A percentile compares a stretch with the other conserved stretches of the same genome.
Evolutionary conservation across 2,113 vertebrate species (phyloP).

Genomic region (Ia io): DNA sequence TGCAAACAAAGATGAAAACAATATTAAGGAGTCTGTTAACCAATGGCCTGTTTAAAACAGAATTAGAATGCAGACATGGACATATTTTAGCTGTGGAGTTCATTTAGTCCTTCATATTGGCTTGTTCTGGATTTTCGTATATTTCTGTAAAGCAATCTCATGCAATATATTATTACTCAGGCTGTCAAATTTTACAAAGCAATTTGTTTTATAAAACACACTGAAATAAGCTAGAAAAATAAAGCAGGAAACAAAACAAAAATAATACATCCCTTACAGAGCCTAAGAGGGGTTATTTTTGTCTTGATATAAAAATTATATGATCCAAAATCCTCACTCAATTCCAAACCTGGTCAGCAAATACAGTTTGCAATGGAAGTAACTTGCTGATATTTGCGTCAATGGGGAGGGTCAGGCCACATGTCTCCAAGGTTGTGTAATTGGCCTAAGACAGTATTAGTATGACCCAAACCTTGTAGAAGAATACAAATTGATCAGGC

Average conservation of each 20-base stretch:
- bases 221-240: slow-evolving; percentile 21
- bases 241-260: neutral
- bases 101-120: neutral
- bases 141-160: neutral
- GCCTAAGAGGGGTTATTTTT: neutral
- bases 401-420: neutral
- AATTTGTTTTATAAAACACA: slow-evolving; percentile 24
- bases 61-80: neutral
- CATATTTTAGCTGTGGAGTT: neutral
- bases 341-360: slow-evolving; percentile 16
- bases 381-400: neutral
- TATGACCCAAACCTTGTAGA: neutral
- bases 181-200: neutral
- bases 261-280: neutral
- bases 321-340: neutral
- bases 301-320: neutral
- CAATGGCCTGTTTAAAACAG: neutral
- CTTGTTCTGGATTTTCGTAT: neutral
- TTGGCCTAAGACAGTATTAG: neutral
- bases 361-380: slow-evolving; percentile 9
- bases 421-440: neutral
- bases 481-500: neutral
- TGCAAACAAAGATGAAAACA: neutral
- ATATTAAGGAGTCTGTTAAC: neutral
- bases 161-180: neutral